Percentiles rank a stretch among this genome's conserved stretches.
Evolutionary conservation across 2,113 vertebrate species (phyloP).

Genomic region (Pterophyllum scalare): DNA sequence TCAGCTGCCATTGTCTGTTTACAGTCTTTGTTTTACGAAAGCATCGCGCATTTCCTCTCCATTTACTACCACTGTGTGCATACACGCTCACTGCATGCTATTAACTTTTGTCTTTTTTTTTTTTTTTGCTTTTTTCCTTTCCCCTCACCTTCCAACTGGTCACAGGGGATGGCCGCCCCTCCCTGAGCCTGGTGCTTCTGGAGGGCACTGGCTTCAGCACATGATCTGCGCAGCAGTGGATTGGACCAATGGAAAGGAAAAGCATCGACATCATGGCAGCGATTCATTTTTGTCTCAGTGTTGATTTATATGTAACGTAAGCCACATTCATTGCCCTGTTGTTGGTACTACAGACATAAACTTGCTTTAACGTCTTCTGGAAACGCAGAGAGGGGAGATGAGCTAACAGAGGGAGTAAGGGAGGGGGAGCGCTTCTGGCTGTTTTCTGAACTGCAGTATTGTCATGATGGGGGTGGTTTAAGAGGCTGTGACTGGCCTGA

Average conservation of each 20-base stretch:
- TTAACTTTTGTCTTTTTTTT: background rate
- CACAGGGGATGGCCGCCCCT: no score
- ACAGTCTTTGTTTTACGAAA: background rate
- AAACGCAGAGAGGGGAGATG: background rate
- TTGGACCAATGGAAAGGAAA: background rate
- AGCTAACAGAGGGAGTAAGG: background rate
- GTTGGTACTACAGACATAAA: background rate
- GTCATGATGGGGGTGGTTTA: conserved; percentile 19
- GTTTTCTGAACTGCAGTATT: conserved; percentile 25
- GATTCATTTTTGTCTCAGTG: fast-evolving
- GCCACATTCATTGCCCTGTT: background rate
- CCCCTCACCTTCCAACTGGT: no score
- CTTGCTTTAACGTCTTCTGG: background rate
- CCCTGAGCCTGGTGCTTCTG: no score
- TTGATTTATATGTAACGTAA: background rate
- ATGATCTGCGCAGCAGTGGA: fast-evolving
- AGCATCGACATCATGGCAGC: background rate
- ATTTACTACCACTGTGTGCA: background rate
- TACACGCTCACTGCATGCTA: background rate
- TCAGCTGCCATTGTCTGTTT: background rate
- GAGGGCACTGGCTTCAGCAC: background rate
- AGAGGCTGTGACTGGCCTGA: conserved; percentile 5
- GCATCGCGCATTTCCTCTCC: background rate
- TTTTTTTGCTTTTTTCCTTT: background rate
- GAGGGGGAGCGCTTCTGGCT: background rate